phyloP scores from a whole-genome alignment of 2,113 vertebrate species.

The Neotoma lepida region DNA sequence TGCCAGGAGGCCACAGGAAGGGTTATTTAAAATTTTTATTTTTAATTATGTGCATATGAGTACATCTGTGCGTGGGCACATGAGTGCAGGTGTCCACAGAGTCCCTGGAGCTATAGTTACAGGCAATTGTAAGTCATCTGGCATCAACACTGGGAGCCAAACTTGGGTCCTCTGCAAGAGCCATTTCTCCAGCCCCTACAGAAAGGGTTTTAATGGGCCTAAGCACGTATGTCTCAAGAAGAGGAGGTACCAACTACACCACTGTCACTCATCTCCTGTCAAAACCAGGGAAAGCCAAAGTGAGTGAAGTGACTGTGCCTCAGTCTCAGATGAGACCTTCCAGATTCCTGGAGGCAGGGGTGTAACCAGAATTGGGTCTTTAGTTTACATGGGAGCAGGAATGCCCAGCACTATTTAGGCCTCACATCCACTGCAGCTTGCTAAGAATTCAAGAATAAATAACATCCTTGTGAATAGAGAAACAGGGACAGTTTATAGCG shows the following conservation, averaged over 20 bases:
- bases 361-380: not conserved
- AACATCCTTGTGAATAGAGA: not conserved
- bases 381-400: not conserved
- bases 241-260: not conserved
- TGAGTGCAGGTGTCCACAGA: not conserved
- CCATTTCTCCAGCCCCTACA: not conserved
- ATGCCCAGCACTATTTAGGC: not conserved
- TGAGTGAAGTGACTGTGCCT: accelerated
- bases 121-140: not conserved
- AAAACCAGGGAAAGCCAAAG: not conserved
- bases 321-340: not conserved
- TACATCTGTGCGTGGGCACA: not conserved
- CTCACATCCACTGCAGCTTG: not conserved
- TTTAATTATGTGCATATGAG: not conserved
- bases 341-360: not conserved
- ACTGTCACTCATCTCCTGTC: not conserved
- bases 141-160: not conserved
- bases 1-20: not conserved
- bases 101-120: not conserved
- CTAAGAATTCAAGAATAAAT: not conserved
- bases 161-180: not conserved
- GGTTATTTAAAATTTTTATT: not conserved
- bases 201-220: not conserved
- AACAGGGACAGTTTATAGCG: not conserved
- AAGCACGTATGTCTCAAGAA: not conserved